Conservation (phyloP, 2,113 vertebrate species). For the Pogona vitticeps region DNA sequence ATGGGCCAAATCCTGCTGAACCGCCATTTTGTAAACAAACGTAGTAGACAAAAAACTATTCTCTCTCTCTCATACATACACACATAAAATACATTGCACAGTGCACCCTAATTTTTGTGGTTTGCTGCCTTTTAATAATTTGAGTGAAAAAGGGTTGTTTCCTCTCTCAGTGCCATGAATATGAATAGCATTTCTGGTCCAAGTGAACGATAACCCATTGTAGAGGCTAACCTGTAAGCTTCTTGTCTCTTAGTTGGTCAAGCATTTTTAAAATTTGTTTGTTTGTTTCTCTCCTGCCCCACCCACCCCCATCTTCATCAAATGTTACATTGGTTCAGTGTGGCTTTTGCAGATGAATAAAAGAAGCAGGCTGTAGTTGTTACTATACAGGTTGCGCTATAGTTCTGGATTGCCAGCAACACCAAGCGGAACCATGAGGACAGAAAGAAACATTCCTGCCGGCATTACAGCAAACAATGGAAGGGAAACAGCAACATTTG, state of each 20-base stretch:
- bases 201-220: conserved; percentile 13
- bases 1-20: conserved; percentile 60
- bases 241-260: background rate
- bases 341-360: background rate
- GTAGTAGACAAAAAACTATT: conserved; percentile 22
- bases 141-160: background rate
- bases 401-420: conserved; percentile 27
- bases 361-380: background rate
- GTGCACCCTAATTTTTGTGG: background rate
- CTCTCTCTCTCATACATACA: background rate
- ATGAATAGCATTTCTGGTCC: background rate
- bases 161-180: background rate
- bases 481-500: conserved; percentile 15
- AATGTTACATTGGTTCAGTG: accelerated
- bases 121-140: background rate
- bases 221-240: conserved; percentile 7
- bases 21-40: background rate
- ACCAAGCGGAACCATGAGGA: conserved; percentile 16
- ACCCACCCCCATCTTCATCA: background rate
- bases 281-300: background rate
- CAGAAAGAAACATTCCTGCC: conserved; percentile 33
- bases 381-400: background rate
- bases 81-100: background rate
- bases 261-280: background rate
- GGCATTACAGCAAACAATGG: conserved; percentile 20